Conservation (phyloP, 2,113 vertebrate genomes). For the human region GRCh38 chr6:93917501-93918000, state of each 20-base stretch:
- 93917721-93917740: neutral
- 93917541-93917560: too few relatives aligned
- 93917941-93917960: accelerated
- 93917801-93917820: neutral
- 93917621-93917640: neutral
- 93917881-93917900: neutral
- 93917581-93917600: neutral
- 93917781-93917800: neutral
- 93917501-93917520: neutral
- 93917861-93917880: neutral
- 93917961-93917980: neutral
- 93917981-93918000: neutral
- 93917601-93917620: neutral
- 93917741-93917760: neutral
- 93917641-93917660: neutral
- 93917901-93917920: neutral
- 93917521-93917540: neutral
- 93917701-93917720: neutral
- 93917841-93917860: neutral
- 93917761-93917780: neutral
- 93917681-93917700: neutral
- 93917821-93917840: neutral
- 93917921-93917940: neutral
- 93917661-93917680: neutral
- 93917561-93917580: neutral